phyloP scores from a whole-genome alignment of 2,888 invertebrate genomes.

The Microctonus brassicae region DNA sequence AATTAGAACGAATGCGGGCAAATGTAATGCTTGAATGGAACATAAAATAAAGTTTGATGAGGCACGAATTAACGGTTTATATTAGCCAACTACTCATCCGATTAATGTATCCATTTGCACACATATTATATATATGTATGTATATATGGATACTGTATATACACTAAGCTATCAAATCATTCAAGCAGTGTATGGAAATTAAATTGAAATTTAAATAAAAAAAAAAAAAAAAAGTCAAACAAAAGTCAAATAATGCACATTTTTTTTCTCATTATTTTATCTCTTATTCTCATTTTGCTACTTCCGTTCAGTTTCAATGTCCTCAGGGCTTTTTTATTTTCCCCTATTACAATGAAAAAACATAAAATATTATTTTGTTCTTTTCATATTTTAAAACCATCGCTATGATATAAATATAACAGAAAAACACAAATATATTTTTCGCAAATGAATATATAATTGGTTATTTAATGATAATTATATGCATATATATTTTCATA shows the following conservation, averaged over 20 bases:
- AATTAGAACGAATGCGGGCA: neutral
- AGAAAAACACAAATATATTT: neutral
- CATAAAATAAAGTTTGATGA: conserved; percentile 8
- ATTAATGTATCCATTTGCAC: conserved; percentile 39
- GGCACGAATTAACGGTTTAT: conserved; percentile 47
- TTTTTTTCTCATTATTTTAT: neutral
- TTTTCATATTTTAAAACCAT: neutral
- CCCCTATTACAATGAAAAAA: neutral
- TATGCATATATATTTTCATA: conserved; percentile 24
- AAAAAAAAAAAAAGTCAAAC: neutral
- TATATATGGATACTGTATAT: neutral
- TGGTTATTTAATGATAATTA: conserved; percentile 26
- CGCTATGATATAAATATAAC: neutral
- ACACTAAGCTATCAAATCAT: too few species aligned
- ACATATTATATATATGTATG: too few species aligned
- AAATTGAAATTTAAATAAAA: too few species aligned
- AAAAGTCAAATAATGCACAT: too few species aligned
- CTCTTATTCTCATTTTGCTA: too few species aligned
- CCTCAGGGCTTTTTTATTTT: neutral
- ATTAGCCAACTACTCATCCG: conserved; percentile 50
- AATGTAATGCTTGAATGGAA: conserved; percentile 10
- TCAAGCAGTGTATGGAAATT: too few species aligned
- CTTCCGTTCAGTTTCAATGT: neutral
- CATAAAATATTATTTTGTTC: too few species aligned
- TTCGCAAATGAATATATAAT: conserved; percentile 21